Evolutionary conservation across 2,888 invertebrate species (phyloP), one percentile per base, ranked within the genome.

Genomic region (Acanthopleura granulata): DNA sequence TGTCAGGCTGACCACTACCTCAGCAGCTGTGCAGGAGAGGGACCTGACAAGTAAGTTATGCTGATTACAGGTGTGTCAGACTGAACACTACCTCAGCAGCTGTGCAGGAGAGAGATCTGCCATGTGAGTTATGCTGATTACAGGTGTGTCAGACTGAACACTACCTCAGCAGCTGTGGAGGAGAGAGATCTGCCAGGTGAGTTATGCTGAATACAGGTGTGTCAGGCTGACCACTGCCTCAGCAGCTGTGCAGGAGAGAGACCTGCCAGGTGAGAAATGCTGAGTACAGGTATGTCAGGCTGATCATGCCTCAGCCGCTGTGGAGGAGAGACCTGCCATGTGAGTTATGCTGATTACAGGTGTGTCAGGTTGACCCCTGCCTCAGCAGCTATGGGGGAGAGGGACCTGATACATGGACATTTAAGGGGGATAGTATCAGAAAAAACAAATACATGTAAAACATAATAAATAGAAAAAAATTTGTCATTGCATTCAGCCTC

Each of bases 11-110:
- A 40, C 9, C 4, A 40, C 40, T 40, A 9, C 9, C 40, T 9
- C 40, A 40, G 40, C 40, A 40, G 40, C 40, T 40, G 40, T 40
- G 40, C 4, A 40, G 40, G 40, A 40, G 40, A 40, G 40, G 9
- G 40, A 40, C 40, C 40, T 40, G 40, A 3, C 40, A 40, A 9
- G 40, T 40, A 9, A 40, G 40, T 40, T 40, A 40, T 40, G 40
- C 40, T 40, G 40, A 40, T 40, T 40, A 40, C 40, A 40, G 40
- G 40, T 40, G 40, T 40, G 40, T 89, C 70, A 86, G 88, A 57
- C 85, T 93, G 75, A 88, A 89, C 57, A 83, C 83, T 15, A 89
- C 90, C 29, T 88, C 88, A 62, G 91, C 87, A 51, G 75, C 84
- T 27, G 81, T 88, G 16, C 87, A 87, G 49, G 86, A 89, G 29